A percentile compares a stretch with the other conserved stretches of the same genome.
Evolutionary conservation across 2,113 vertebrate genomes (phyloP).

Genomic region (Indicator maculatus): DNA sequence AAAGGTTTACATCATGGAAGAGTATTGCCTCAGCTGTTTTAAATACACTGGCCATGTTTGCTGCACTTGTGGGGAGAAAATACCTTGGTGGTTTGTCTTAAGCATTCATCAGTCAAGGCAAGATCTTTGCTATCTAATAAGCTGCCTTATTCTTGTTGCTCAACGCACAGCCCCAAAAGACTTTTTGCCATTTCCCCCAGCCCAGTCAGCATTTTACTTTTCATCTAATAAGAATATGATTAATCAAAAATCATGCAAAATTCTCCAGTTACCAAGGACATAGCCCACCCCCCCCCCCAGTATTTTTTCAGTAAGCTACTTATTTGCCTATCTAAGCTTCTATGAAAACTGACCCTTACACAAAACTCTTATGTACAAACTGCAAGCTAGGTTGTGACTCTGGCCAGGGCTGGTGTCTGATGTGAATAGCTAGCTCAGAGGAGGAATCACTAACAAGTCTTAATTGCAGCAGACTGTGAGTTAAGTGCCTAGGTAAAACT

Average conservation of each 20-base stretch:
- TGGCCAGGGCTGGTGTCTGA: not conserved
- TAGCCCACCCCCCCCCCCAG: fast-evolving
- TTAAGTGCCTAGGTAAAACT: not conserved
- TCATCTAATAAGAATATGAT: not conserved
- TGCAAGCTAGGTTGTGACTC: not conserved
- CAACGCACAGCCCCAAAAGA: not conserved
- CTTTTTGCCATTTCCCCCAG: not conserved
- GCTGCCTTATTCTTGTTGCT: not conserved
- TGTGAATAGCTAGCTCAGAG: not conserved
- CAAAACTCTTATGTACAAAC: not conserved
- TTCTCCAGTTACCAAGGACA: not conserved
- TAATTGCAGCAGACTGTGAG: not conserved
- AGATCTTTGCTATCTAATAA: not conserved
- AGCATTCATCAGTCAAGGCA: not conserved
- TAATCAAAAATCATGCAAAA: not conserved
- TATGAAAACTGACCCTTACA: not conserved
- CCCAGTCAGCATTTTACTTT: not conserved
- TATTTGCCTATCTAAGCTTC: not conserved
- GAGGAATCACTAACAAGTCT: not conserved
- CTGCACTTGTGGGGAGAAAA: not conserved
- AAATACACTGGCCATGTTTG: not conserved
- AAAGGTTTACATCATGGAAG: not conserved
- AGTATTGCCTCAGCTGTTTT: not conserved
- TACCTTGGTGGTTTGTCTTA: not conserved
- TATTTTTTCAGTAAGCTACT: not conserved